Evolutionary conservation across 2,888 invertebrate genomes (phyloP), one percentile per base, ranked within the genome.

Genomic region (Apeira syringaria): DNA sequence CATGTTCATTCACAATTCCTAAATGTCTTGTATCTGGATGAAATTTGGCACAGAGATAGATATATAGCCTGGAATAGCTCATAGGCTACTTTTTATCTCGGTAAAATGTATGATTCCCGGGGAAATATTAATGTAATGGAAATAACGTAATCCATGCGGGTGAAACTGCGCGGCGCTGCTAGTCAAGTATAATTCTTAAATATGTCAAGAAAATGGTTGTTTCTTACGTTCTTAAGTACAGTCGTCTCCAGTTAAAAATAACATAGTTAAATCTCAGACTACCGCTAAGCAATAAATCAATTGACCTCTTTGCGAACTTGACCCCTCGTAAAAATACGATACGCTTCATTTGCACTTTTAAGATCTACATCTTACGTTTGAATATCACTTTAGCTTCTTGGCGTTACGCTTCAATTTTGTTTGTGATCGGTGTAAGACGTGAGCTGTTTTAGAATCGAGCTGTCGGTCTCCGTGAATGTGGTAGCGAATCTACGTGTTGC

Each of bases 281-380:
- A 62, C 60, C 56, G 59, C 71, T 57, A 56, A 72, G 66, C 69
- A 47, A 37, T 53, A 71, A 74, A 74, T 61, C 71, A 75, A 78
- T 81, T 75, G 74, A 68, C 61, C 67, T 64, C 63, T 56, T 56
- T 58, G 61, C 66, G 74, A 83, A 80, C 78, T 84, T 84, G 83
- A 83, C 82, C 84, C 64, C 64, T 72, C 59, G 62, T 71, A 68
- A 69, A 68, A 64, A 60, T 61, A 63, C 62, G 61, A 63, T 61
- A 64, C 64, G 56, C 59, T 64, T 56, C 61, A 61, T 64, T 64
- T 60, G 61, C 56, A 62, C 53, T 59, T 59, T 60, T 62, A 47
- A 42, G 48, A 34, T 17, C 30, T 42, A 24, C 29, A n/a, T n/a
- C n/a, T 15, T 8, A n/a, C n/a, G 20, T 4, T 7, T 10, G 6